Conservation (phyloP, 2,888 invertebrate genomes). For the Euzophera pinguis region DNA sequence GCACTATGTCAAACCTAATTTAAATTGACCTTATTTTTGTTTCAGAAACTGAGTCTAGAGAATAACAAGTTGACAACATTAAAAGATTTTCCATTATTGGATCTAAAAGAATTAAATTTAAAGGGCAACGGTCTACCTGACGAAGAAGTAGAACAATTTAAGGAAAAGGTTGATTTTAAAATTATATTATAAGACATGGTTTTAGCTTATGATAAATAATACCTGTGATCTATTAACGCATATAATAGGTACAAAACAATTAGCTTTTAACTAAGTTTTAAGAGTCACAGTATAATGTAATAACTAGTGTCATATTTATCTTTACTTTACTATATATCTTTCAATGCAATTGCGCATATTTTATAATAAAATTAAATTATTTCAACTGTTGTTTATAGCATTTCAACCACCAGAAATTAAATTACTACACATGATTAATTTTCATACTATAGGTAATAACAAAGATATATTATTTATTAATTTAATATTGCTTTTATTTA, state of each 20-base stretch:
- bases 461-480: not conserved
- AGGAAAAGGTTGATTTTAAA: slow-evolving; percentile 38
- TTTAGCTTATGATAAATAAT: not conserved
- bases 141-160: slow-evolving; percentile 51
- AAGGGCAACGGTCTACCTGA: slow-evolving; percentile 56
- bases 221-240: not conserved
- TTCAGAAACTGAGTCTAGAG: slow-evolving; percentile 72
- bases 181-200: slow-evolving; percentile 39
- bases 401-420: too few relatives aligned
- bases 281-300: too few relatives aligned
- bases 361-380: too few relatives aligned
- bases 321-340: too few relatives aligned
- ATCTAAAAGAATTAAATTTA: slow-evolving; percentile 68
- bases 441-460: not conserved
- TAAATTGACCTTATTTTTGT: slow-evolving; percentile 23
- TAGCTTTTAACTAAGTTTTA: too few relatives aligned
- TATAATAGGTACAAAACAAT: not conserved
- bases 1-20: too few relatives aligned
- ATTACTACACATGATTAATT: too few relatives aligned
- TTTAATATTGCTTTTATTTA: slow-evolving; percentile 9
- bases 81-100: slow-evolving; percentile 68
- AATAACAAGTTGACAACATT: slow-evolving; percentile 72
- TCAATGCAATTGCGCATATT: too few relatives aligned
- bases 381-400: too few relatives aligned
- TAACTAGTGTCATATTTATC: too few relatives aligned